A percentile compares a stretch with the other conserved stretches of the same genome.
These are phyloP conservation scores for Halocaridina rubra DNA, from an alignment of 2,888 invertebrate genomes.

Conservation along the genomic window DNA sequence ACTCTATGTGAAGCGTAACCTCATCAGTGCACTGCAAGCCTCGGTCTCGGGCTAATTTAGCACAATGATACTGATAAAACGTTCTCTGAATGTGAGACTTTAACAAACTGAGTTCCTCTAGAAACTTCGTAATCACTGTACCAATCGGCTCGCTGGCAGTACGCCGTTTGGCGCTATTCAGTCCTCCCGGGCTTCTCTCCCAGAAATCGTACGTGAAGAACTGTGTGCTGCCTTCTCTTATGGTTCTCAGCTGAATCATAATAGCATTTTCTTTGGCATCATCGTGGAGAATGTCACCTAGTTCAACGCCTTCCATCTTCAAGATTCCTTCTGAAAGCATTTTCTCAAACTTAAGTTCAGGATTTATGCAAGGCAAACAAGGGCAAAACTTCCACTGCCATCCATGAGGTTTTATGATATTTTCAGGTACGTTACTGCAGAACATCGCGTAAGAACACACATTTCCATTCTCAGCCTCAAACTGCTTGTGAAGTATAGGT, in stretches of 20 bases:
- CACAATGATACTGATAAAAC: constrained; percentile 3
- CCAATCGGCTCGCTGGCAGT: constrained; percentile 14
- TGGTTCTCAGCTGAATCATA: neutral
- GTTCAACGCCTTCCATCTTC: neutral
- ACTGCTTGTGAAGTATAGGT: constrained; percentile 11
- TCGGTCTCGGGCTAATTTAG: constrained; percentile 5
- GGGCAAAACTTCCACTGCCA: constrained; percentile 14
- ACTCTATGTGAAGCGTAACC: constrained; percentile 20
- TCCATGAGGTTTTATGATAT: neutral
- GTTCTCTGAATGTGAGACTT: constrained; percentile 16
- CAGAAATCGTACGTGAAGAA: constrained; percentile 4
- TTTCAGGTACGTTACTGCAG: neutral
- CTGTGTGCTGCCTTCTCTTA: neutral
- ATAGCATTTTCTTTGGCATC: constrained; percentile 2
- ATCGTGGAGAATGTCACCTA: constrained; percentile 12
- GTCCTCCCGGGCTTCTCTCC: constrained; percentile 5
- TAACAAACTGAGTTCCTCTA: constrained; percentile 9
- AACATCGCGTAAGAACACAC: neutral
- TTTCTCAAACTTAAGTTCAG: constrained; percentile 17
- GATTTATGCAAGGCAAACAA: constrained; percentile 23
- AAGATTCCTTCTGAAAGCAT: neutral
- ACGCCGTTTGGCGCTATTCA: neutral
- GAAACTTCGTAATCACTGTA: constrained; percentile 7
- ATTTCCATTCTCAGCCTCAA: constrained; percentile 12
- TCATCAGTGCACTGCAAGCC: constrained; percentile 7